Conservation (phyloP, 2,113 vertebrate genomes). For the Athene cunicularia region DNA sequence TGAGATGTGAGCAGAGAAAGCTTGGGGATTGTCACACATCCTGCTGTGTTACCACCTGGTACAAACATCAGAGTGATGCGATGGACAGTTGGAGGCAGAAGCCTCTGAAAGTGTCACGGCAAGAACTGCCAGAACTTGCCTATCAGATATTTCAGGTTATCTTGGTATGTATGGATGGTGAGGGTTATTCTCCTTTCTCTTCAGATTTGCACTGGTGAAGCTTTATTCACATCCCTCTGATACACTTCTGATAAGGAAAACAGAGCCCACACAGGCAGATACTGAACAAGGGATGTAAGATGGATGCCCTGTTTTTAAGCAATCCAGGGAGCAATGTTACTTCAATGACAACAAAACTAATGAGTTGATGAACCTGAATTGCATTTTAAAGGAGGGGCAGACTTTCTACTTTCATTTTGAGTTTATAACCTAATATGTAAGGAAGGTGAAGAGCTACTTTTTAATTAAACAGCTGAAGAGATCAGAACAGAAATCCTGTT, state of each 20-base stretch:
- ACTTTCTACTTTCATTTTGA: not conserved
- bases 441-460: conserved; percentile 51
- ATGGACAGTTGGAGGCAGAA: not conserved
- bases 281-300: not conserved
- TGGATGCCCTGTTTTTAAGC: not conserved
- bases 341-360: not conserved
- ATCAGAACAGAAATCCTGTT: not conserved
- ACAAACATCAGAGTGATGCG: fast-evolving
- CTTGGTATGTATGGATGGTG: not conserved
- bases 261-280: not conserved
- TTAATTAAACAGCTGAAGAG: conserved; percentile 42
- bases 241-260: not conserved
- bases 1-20: not conserved
- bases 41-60: fast-evolving
- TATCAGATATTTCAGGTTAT: not conserved
- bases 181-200: not conserved
- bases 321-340: not conserved
- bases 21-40: not conserved
- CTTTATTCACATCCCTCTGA: not conserved
- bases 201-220: not conserved
- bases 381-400: not conserved
- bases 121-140: not conserved
- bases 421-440: not conserved
- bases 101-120: not conserved
- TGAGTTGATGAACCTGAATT: not conserved